Percentiles rank a stretch among this genome's conserved stretches.
Evolutionary conservation across 2,113 vertebrate species (phyloP).

Genomic region (Pomatostomus ruficeps): DNA sequence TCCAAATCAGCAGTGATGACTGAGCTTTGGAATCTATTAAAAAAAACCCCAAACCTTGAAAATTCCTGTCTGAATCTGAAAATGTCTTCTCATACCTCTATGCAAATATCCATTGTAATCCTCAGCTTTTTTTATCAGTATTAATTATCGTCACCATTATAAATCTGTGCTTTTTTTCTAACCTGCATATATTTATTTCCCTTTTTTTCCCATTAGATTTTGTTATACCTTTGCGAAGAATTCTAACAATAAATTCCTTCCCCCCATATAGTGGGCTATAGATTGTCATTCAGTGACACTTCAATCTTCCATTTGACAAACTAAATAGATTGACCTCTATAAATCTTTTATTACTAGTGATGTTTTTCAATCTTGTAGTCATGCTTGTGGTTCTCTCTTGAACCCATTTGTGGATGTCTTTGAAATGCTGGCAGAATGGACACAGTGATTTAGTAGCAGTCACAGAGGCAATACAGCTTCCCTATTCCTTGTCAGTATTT

Average conservation of each 20-base stretch:
- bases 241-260: not conserved
- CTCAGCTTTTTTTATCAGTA: not conserved
- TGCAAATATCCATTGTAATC: not conserved
- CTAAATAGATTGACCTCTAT: not conserved
- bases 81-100: not conserved
- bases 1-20: not conserved
- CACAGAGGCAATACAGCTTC: not conserved
- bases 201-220: not conserved
- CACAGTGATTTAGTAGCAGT: slow-evolving; percentile 20
- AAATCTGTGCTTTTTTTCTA: not conserved
- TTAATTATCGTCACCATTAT: not conserved
- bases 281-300: not conserved
- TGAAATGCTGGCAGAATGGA: slow-evolving; percentile 6
- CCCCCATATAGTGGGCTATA: not conserved
- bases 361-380: slow-evolving; percentile 9
- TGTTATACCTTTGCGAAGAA: not conserved
- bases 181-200: not conserved
- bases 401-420: slow-evolving; percentile 24
- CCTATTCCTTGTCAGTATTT: not conserved
- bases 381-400: not conserved
- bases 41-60: not conserved
- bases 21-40: not conserved
- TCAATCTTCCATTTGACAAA: slow-evolving; percentile 13
- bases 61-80: not conserved
- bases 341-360: slow-evolving; percentile 25